These are phyloP conservation scores for Linnaemya vulpina DNA, from an alignment of 2,888 invertebrate species.

Conservation along the genomic window DNA sequence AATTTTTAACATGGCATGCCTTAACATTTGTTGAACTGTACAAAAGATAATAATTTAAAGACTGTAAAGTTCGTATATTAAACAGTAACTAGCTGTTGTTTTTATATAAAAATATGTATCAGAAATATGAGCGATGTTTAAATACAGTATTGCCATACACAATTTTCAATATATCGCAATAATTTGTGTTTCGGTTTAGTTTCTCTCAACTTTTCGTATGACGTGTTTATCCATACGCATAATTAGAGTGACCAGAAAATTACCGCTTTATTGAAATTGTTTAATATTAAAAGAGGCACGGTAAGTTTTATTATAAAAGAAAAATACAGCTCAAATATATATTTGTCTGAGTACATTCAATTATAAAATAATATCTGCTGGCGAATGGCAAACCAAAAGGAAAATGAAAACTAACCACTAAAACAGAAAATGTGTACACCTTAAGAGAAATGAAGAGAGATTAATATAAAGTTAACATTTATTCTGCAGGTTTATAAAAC, in stretches of 20 bases:
- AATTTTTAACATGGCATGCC: too few relatives aligned
- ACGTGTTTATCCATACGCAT: background rate
- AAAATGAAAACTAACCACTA: conserved; percentile 17
- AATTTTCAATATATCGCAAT: background rate
- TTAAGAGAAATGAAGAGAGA: background rate
- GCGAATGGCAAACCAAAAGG: conserved; percentile 25
- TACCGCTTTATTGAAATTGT: background rate
- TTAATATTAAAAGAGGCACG: background rate
- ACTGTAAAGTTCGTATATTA: too few relatives aligned
- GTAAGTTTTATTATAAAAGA: background rate
- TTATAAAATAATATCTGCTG: background rate
- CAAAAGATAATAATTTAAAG: background rate
- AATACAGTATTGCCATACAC: conserved; percentile 34
- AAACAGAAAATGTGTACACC: background rate
- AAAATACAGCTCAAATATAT: background rate
- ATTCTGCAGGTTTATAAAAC: too few relatives aligned
- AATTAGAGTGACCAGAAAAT: background rate
- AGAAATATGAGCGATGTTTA: background rate
- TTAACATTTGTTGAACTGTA: too few relatives aligned
- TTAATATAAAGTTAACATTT: too few relatives aligned
- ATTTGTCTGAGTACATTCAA: background rate
- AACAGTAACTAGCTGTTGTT: background rate
- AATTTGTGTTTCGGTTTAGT: conserved; percentile 22
- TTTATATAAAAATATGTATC: background rate
- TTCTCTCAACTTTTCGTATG: conserved; percentile 11